Percentiles rank a stretch among this genome's conserved stretches.
Evolutionary conservation across 92 coral and sea anemone genomes (phyloP).

Genomic region (Paramuricea clavata): DNA sequence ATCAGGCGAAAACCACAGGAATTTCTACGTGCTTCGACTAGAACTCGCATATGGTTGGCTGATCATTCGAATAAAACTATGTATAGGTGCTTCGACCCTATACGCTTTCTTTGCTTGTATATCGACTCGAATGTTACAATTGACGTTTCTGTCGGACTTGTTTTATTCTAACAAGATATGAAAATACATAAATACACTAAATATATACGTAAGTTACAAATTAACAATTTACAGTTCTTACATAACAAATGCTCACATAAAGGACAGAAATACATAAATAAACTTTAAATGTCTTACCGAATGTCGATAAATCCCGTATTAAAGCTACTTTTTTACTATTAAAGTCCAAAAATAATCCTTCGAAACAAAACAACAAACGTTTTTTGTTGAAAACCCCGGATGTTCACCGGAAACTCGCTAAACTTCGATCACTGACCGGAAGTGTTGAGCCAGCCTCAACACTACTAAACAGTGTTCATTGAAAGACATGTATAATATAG

Average conservation of each 20-base stretch:
- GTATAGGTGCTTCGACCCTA: conserved; percentile 12
- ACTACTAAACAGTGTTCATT: too few species aligned
- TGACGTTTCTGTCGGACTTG: background rate
- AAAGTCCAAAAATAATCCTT: too few species aligned
- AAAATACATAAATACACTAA: background rate
- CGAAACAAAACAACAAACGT: too few species aligned
- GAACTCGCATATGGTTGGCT: background rate
- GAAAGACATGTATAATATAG: too few species aligned
- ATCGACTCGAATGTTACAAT: background rate
- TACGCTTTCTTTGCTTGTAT: background rate
- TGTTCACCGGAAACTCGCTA: too few species aligned
- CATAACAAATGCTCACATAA: background rate
- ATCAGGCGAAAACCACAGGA: background rate
- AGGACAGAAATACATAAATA: background rate
- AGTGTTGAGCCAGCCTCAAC: too few species aligned
- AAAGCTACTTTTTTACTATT: background rate
- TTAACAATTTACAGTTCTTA: too few species aligned
- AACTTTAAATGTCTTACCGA: background rate
- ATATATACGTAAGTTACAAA: background rate
- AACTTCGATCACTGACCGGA: too few species aligned
- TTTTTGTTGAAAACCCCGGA: too few species aligned
- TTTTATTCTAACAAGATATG: conserved; percentile 4
- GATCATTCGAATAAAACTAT: conserved; percentile 45
- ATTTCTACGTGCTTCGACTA: conserved; percentile 8
- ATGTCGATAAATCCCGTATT: background rate